Evolutionary conservation across 2,797 vertebrate species (phyloP).

Genomic region (Gymnodraco acuticeps): DNA sequence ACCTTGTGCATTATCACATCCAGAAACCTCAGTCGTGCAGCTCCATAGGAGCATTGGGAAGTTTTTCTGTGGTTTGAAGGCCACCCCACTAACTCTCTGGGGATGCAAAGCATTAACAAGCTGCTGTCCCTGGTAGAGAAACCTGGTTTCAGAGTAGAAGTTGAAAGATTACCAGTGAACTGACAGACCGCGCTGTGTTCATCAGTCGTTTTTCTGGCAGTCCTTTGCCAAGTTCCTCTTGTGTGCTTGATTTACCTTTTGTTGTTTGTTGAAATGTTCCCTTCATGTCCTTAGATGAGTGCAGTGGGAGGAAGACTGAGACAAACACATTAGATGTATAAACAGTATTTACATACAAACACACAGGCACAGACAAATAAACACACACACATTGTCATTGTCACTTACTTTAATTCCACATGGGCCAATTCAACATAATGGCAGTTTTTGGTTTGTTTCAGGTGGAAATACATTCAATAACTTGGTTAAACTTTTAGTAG

Average conservation of each 20-base stretch:
- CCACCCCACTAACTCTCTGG: background rate
- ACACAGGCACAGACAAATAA: background rate
- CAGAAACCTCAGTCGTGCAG: constrained; percentile 30
- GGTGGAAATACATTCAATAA: background rate
- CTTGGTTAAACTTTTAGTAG: background rate
- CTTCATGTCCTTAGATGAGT: constrained; percentile 7
- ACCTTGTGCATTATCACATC: constrained; percentile 38
- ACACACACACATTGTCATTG: background rate
- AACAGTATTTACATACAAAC: background rate
- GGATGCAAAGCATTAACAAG: constrained; percentile 21
- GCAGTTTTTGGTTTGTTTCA: background rate
- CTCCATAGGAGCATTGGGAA: constrained; percentile 17
- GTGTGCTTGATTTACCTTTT: constrained; percentile 9
- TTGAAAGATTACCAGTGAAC: background rate
- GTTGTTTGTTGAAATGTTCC: constrained; percentile 5
- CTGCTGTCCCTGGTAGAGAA: constrained; percentile 3
- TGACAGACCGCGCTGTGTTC: background rate
- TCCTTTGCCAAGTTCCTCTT: background rate
- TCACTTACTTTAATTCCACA: constrained; percentile 14
- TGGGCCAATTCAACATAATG: background rate
- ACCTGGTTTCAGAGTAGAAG: background rate
- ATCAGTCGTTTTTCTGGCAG: background rate
- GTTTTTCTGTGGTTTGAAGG: constrained; percentile 34
- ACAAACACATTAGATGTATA: constrained; percentile 1
- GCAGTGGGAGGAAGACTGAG: background rate